Base-by-base conservation (phyloP, 2,888 invertebrate genomes). In the Phanerotoma sp. region DNA sequence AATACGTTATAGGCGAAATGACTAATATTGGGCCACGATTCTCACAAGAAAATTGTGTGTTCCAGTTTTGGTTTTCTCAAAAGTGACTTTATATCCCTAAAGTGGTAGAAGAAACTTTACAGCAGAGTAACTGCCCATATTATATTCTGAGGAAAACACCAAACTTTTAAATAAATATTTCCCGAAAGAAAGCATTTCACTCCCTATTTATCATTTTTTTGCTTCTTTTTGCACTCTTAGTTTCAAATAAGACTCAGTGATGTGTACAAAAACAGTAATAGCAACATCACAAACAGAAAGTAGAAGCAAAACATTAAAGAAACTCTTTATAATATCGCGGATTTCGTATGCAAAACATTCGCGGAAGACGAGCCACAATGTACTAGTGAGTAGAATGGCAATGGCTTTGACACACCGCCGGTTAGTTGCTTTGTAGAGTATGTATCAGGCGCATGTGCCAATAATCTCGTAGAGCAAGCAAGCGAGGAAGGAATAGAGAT, bases 401-500 rank as follows among this genome's bases (percentile, higher is more conserved):
- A 71, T 70, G 71, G 66, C 69, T 73, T 72, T 72, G 71, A 74
- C 75, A 69, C 65, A 65, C 72, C 69, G 68, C 59, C 68, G 66
- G 66, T 69, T 60, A 58, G 58, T 62, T 60, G 62, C 60, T 64
- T 65, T 66, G 57, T 58, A 56, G 56, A 51, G 54, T 50, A 42
- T 47, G 61, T 45, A 50, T 62, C 56, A 58, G 60, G 75, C 75
- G 75, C 75, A 75, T 75, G 75, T 75, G 75, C 74, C 74, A 68
- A 75, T 75, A 74, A 74, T 73, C 73, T 68, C 56, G 53, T 47
- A 47, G 40, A 45, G 52, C 56, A 46, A 32, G 47, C 41, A 32
- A 45, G 51, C 44, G 51, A 33, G 44, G 42, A 18, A 37, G 38
- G 52, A 32, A 38, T n/a, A 38, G 45, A 20, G 46, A 48, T 18